Percentiles rank a stretch among this genome's conserved stretches.
Conservation (phyloP, 1,140 invertebrate species). For the Harpegnathos saltator region DNA sequence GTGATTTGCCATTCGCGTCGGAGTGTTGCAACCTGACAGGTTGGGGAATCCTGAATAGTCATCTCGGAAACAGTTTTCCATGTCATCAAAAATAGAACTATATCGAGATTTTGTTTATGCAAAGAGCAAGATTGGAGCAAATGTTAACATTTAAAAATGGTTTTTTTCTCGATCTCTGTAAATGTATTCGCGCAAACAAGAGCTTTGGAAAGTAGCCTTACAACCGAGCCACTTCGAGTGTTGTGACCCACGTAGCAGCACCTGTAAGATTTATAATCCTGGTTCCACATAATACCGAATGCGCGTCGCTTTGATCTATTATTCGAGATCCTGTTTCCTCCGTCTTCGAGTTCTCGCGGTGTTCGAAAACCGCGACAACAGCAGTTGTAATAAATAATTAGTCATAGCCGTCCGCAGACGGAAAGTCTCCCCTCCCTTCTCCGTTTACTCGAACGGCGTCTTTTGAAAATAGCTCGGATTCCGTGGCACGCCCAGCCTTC, state of each 20-base stretch:
- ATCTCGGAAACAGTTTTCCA: not conserved
- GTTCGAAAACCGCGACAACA: constrained; percentile 12
- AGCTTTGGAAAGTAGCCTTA: not conserved
- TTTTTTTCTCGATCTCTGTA: not conserved
- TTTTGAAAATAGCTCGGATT: constrained; percentile 82
- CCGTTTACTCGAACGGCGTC: constrained; percentile 56
- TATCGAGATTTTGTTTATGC: no score
- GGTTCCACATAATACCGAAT: not conserved
- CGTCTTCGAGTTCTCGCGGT: not conserved
- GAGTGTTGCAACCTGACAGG: not conserved
- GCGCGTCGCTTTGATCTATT: not conserved
- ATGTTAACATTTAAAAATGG: no score
- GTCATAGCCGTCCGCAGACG: constrained; percentile 37
- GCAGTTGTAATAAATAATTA: constrained; percentile 39
- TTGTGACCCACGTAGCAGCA: not conserved
- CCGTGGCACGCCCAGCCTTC: constrained; percentile 73
- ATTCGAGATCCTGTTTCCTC: not conserved
- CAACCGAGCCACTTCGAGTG: not conserved
- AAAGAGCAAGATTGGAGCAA: no score
- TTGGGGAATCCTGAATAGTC: not conserved
- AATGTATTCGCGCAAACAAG: not conserved
- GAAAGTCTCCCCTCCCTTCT: constrained; percentile 12
- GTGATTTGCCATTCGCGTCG: constrained; percentile 78
- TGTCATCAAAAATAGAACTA: constrained; percentile 8
- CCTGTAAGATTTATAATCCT: not conserved